Evolutionary conservation across 2,888 invertebrate genomes (phyloP).

Genomic region (Fragum sueziense): DNA sequence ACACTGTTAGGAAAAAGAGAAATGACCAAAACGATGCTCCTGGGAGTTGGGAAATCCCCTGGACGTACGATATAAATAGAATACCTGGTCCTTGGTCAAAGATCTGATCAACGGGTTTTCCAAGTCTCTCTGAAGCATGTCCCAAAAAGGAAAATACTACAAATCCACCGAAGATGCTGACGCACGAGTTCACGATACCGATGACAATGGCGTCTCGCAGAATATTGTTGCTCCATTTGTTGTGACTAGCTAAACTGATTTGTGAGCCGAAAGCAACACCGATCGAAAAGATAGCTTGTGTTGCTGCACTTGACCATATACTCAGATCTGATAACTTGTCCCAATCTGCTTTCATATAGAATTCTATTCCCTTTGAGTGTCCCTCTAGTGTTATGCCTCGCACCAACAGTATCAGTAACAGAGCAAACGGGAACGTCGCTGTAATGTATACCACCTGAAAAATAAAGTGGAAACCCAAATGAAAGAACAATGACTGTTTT

Average conservation of each 20-base stretch:
- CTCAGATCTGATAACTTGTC: conserved; percentile 24
- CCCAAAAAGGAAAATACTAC: conserved; percentile 43
- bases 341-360: conserved; percentile 37
- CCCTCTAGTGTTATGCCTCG: conserved; percentile 33
- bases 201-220: conserved; percentile 35
- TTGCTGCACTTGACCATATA: conserved; percentile 45
- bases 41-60: conserved; percentile 39
- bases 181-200: conserved; percentile 22
- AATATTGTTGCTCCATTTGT: conserved; percentile 36
- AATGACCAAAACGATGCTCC: conserved; percentile 42
- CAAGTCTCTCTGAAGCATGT: conserved; percentile 34
- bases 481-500: too few species aligned
- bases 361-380: conserved; percentile 28
- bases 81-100: conserved; percentile 45
- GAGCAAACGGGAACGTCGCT: conserved; percentile 42
- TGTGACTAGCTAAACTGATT: conserved; percentile 38
- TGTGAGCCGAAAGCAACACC: conserved; percentile 40
- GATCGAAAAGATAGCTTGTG: conserved; percentile 40
- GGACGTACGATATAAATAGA: conserved; percentile 46
- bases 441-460: conserved; percentile 46
- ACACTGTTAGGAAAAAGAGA: conserved; percentile 45
- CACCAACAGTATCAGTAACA: conserved; percentile 37
- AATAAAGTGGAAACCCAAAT: too few species aligned
- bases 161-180: conserved; percentile 44
- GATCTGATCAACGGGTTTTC: conserved; percentile 30